These are phyloP conservation scores for Coregonus clupeaformis DNA, from an alignment of 2,113 vertebrate genomes.

Conservation along the genomic window DNA sequence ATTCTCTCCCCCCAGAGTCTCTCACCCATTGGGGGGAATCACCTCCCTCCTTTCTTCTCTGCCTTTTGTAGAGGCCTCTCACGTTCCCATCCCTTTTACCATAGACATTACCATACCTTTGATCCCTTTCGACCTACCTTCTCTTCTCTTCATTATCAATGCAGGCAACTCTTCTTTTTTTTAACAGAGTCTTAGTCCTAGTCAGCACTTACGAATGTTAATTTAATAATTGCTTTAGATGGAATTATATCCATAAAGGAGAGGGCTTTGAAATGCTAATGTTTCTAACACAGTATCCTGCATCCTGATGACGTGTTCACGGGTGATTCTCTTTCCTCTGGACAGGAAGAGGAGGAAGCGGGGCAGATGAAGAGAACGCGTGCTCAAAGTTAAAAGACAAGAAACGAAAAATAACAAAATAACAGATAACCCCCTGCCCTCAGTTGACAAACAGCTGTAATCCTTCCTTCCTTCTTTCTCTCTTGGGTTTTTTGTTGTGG, in stretches of 20 bases:
- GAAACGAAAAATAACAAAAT: slow-evolving; percentile 22
- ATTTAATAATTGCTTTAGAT: slow-evolving; percentile 73
- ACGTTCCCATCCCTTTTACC: slow-evolving; percentile 56
- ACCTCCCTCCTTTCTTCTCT: no score
- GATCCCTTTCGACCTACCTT: slow-evolving; percentile 48
- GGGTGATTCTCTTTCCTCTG: slow-evolving; percentile 15
- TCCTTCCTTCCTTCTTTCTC: slow-evolving; percentile 21
- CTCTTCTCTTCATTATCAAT: slow-evolving; percentile 65
- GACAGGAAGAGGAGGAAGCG: slow-evolving; percentile 55
- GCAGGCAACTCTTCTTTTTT: slow-evolving; percentile 51
- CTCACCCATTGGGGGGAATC: no score
- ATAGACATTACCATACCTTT: slow-evolving; percentile 64
- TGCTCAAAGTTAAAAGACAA: slow-evolving; percentile 24
- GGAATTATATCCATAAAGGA: slow-evolving; percentile 66
- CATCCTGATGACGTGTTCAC: slow-evolving; percentile 50
- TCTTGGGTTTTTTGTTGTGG: slow-evolving; percentile 34
- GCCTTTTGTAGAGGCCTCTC: slow-evolving; percentile 26
- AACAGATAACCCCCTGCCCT: slow-evolving; percentile 33
- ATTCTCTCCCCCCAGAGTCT: no score
- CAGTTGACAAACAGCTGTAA: slow-evolving; percentile 63
- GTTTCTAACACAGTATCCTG: slow-evolving; percentile 22
- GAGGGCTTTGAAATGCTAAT: slow-evolving; percentile 79
- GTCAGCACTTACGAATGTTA: slow-evolving; percentile 75
- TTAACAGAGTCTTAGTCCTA: slow-evolving; percentile 69
- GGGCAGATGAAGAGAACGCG: slow-evolving; percentile 42